Evolutionary conservation across 1,140 invertebrate species (phyloP).

Genomic region (Yoshiicerus persimilis): DNA sequence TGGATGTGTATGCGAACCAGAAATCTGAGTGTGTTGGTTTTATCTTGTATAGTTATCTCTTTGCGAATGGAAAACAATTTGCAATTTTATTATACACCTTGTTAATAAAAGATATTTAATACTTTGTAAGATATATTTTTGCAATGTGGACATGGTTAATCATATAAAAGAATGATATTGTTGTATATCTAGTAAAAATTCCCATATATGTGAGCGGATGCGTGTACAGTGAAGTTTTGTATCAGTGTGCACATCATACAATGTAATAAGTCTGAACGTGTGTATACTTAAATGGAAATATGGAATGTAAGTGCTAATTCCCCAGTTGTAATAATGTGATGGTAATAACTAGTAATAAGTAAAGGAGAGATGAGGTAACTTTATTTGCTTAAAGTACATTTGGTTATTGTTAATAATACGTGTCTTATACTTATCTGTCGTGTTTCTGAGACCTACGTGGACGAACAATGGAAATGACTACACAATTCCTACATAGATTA

Average conservation of each 20-base stretch:
- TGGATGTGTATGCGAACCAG: not conserved
- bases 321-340: not conserved
- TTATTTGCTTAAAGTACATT: not conserved
- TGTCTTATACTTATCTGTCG: not conserved
- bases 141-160: no score
- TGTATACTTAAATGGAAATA: not conserved
- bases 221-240: no score
- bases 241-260: no score
- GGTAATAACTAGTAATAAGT: no score
- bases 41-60: no score
- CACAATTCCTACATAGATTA: not conserved
- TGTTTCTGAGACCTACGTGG: not conserved
- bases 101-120: no score
- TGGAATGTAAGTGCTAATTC: not conserved
- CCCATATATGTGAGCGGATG: not conserved
- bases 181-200: not conserved
- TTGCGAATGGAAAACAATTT: no score
- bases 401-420: not conserved
- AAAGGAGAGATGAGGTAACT: not conserved
- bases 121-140: no score
- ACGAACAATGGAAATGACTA: not conserved
- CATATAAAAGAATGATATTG: no score
- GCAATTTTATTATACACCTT: no score
- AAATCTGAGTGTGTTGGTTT: no score
- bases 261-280: not conserved